A percentile compares a stretch with the other conserved stretches of the same genome.
phyloP scores from a whole-genome alignment of 1,140 invertebrate species.

The Neodiprion pinetum region DNA sequence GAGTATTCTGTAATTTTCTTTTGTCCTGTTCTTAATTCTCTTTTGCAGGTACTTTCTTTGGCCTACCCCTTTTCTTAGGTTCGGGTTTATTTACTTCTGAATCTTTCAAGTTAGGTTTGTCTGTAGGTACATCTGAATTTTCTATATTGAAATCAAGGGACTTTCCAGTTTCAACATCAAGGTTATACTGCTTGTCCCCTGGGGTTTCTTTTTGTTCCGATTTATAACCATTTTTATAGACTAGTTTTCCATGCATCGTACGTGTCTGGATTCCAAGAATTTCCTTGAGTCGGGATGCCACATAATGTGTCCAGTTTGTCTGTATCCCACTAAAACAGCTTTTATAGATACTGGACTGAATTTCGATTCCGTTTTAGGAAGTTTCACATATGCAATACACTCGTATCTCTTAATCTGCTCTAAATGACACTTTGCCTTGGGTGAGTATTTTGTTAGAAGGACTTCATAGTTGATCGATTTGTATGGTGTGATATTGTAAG shows the following conservation, averaged over 20 bases:
- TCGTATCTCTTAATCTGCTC: constrained; percentile 24
- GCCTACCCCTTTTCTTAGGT: constrained; percentile 24
- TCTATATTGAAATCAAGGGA: background rate
- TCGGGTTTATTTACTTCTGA: constrained; percentile 3
- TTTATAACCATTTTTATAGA: constrained; percentile 23
- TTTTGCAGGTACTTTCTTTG: constrained; percentile 21
- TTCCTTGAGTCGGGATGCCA: constrained; percentile 30
- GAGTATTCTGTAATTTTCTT: constrained; percentile 15
- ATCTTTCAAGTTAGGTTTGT: background rate
- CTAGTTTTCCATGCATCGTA: constrained; percentile 31
- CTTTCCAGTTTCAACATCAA: constrained; percentile 18
- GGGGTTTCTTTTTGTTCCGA: constrained; percentile 13
- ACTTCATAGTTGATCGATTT: constrained; percentile 14
- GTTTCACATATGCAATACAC: constrained; percentile 17
- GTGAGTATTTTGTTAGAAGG: constrained; percentile 13
- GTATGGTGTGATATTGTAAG: constrained; percentile 35
- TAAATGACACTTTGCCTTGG: constrained; percentile 15
- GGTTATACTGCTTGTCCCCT: background rate
- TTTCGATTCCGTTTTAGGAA: constrained; percentile 10
- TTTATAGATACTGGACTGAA: constrained; percentile 26
- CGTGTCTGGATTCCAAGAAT: constrained; percentile 32
- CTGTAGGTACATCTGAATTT: constrained; percentile 21
- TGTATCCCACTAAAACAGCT: constrained; percentile 29
- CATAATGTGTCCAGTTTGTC: constrained; percentile 26
- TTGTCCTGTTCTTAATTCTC: constrained; percentile 16